phyloP scores from a whole-genome alignment of 35 echinoderm and acorn worm species.

The Apostichopus californicus region DNA sequence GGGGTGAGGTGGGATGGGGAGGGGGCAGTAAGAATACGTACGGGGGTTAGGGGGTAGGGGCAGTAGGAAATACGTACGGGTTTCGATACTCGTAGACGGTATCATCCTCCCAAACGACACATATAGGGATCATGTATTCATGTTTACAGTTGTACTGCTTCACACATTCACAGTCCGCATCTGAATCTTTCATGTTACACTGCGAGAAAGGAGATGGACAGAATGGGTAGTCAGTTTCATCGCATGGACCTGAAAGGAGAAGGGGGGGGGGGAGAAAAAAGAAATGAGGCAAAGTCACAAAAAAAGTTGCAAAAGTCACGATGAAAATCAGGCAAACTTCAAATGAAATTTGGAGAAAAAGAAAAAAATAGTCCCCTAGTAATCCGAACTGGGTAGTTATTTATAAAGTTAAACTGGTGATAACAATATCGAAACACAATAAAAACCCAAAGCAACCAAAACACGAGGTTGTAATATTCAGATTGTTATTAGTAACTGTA shows the following conservation, averaged over 20 bases:
- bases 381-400: no score
- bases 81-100: not conserved
- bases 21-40: not conserved
- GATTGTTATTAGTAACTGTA: no score
- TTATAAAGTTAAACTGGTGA: no score
- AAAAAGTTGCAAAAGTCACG: no score
- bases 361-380: no score
- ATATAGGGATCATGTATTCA: not conserved
- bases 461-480: no score
- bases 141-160: not conserved
- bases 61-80: not conserved
- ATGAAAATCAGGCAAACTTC: no score
- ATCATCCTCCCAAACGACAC: not conserved
- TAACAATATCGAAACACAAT: no score
- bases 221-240: not conserved
- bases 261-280: no score
- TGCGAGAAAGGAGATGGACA: not conserved
- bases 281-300: no score
- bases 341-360: no score
- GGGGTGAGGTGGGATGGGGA: not conserved
- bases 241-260: not conserved
- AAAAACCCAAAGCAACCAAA: no score
- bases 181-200: not conserved
- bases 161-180: not conserved
- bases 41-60: not conserved